Evolutionary conservation across 2,797 vertebrate species (phyloP).

Genomic region (Calcarius lapponicus): DNA sequence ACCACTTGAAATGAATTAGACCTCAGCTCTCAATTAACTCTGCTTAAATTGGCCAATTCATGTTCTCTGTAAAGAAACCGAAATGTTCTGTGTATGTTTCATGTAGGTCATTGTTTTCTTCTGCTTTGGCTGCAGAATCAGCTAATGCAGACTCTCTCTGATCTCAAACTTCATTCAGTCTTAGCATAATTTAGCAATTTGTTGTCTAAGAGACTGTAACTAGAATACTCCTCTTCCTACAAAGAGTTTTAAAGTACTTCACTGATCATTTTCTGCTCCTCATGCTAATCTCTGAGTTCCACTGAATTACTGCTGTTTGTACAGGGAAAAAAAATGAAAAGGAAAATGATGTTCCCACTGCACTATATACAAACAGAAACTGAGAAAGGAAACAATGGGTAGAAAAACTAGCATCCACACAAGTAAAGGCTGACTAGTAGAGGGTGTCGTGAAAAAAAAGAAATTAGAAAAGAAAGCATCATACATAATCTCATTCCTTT

Average conservation of each 20-base stretch:
- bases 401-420: neutral
- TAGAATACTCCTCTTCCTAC: neutral
- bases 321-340: neutral
- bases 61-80: conserved; percentile 17
- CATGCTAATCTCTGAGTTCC: neutral
- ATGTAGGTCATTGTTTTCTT: neutral
- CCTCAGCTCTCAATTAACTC: conserved; percentile 10
- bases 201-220: neutral
- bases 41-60: neutral
- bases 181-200: conserved; percentile 5
- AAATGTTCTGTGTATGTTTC: neutral
- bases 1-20: conserved; percentile 27
- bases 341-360: neutral
- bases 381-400: neutral
- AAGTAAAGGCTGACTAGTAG: neutral
- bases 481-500: neutral
- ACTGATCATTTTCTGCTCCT: neutral
- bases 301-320: neutral
- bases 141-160: neutral
- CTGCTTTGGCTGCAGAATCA: conserved; percentile 21
- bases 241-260: neutral
- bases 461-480: neutral
- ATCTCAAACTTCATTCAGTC: conserved; percentile 9
- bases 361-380: neutral
- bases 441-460: neutral